These are phyloP conservation scores for Vombatus ursinus DNA, from an alignment of 2,113 vertebrate genomes.

Conservation along the genomic window DNA sequence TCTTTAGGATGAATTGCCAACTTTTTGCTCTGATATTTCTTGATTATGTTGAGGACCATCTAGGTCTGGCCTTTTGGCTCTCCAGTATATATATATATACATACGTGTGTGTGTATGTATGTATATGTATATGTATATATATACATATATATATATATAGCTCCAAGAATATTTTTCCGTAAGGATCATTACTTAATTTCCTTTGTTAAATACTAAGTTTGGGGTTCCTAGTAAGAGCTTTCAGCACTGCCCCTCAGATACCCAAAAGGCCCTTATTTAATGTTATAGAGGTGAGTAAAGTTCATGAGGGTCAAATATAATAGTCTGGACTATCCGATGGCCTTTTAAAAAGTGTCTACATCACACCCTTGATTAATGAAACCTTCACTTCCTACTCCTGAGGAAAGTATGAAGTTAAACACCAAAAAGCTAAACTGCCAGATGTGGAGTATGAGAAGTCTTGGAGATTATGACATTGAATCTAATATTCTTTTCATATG, in stretches of 20 bases:
- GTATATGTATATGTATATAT: no score
- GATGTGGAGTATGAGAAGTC: background rate
- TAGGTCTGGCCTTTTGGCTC: background rate
- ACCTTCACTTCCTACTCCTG: background rate
- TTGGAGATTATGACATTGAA: accelerated
- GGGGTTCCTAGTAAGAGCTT: background rate
- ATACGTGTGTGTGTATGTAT: no score
- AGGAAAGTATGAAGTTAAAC: background rate
- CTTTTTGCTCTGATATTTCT: background rate
- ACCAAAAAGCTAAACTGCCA: background rate
- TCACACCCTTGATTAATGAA: no score
- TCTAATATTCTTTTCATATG: background rate
- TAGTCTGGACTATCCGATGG: background rate
- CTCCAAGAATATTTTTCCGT: no score
- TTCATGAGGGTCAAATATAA: background rate
- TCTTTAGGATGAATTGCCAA: background rate
- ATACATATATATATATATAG: no score
- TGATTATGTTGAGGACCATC: background rate
- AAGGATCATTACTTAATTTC: no score
- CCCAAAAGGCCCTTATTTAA: background rate
- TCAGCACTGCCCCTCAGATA: background rate
- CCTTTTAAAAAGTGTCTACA: no score
- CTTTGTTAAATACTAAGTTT: background rate
- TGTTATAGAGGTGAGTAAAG: background rate
- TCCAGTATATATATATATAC: background rate